A percentile compares a stretch with the other conserved stretches of the same genome.
Conservation (phyloP, 2,797 vertebrate species). For the Diglossa cyanea region DNA sequence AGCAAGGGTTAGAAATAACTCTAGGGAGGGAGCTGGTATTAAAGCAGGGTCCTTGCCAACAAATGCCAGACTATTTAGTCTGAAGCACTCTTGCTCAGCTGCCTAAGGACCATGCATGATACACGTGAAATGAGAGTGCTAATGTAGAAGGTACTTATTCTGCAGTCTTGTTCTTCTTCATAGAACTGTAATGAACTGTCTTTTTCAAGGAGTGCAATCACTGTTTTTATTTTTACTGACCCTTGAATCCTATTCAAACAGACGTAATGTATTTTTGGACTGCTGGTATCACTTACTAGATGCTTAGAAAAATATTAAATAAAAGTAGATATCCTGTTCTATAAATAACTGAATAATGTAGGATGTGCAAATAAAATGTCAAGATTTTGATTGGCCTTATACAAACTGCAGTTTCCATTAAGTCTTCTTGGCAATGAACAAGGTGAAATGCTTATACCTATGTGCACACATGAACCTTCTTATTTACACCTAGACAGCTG, state of each 20-base stretch:
- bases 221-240: constrained; percentile 6
- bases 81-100: not conserved
- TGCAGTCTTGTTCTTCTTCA: not conserved
- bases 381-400: not conserved
- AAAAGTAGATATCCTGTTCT: not conserved
- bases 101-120: not conserved
- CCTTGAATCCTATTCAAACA: not conserved
- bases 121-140: not conserved
- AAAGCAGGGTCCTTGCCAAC: not conserved
- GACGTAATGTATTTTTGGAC: not conserved
- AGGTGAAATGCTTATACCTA: not conserved
- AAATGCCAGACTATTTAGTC: not conserved
- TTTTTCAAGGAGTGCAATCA: not conserved
- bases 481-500: not conserved
- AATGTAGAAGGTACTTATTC: constrained; percentile 11
- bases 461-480: not conserved
- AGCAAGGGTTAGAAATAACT: not conserved
- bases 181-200: not conserved
- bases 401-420: not conserved
- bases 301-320: not conserved
- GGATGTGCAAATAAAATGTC: not conserved
- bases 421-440: not conserved
- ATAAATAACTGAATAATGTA: not conserved
- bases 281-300: not conserved
- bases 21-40: not conserved